A percentile compares a stretch with the other conserved stretches of the same genome.
phyloP scores from a whole-genome alignment of 2,888 invertebrate genomes.

The Branchellion lobata region DNA sequence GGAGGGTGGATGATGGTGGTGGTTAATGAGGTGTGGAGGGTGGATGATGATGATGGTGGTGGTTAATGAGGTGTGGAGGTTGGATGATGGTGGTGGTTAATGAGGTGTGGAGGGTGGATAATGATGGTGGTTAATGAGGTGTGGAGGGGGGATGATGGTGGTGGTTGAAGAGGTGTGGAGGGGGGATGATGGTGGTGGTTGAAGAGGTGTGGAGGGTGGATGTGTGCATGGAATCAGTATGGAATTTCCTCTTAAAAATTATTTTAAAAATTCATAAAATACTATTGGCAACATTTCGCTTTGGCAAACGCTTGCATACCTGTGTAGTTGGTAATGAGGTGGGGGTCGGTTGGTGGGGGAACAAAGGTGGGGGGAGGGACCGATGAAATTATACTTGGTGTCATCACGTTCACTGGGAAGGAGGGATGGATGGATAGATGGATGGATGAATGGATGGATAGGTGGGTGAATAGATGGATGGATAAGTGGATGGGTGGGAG shows the following conservation, averaged over 20 bases:
- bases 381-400: not conserved
- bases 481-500: not conserved
- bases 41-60: no score
- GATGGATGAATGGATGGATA: not conserved
- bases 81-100: not conserved
- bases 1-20: no score
- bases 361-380: not conserved
- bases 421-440: not conserved
- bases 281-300: no score
- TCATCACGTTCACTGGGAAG: not conserved
- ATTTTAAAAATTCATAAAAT: no score
- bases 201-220: no score
- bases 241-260: no score
- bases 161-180: no score
- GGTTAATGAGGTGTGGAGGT: not conserved
- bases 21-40: no score
- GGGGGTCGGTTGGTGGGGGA: not conserved
- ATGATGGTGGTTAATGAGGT: not conserved
- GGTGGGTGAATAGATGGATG: not conserved
- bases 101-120: no score
- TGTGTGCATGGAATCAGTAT: no score
- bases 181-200: no score
- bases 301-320: no score
- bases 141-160: not conserved
- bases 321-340: slow-evolving; percentile 7